A percentile compares a stretch with the other conserved stretches of the same genome.
Conservation (phyloP, 2,797 vertebrate genomes). For the Malacoctenus gilli region DNA sequence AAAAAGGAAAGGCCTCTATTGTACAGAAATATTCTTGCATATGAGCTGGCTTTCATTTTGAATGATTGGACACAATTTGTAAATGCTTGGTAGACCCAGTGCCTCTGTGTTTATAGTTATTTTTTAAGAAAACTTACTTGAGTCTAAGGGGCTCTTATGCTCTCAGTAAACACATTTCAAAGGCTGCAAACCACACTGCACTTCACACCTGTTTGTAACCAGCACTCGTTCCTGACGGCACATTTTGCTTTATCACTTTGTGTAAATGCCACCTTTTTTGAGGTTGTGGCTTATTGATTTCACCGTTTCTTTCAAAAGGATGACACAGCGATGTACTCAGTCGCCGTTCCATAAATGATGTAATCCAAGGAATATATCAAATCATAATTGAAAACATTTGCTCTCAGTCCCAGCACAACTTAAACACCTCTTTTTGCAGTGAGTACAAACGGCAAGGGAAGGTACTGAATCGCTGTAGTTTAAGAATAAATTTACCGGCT, state of each 20-base stretch:
- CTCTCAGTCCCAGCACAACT: not conserved
- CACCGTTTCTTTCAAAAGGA: not conserved
- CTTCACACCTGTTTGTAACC: not conserved
- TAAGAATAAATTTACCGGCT: not conserved
- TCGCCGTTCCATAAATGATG: too few species aligned
- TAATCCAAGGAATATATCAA: not conserved
- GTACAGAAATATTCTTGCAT: not conserved
- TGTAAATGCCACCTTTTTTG: not conserved
- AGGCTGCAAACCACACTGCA: not conserved
- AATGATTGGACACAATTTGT: not conserved
- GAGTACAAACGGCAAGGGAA: slow-evolving; percentile 1
- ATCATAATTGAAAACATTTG: slow-evolving; percentile 7
- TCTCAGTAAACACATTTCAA: not conserved
- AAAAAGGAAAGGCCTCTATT: not conserved
- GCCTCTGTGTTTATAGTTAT: not conserved
- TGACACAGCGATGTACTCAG: slow-evolving; percentile 8
- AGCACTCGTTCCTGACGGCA: not conserved
- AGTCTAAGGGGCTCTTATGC: slow-evolving; percentile 17
- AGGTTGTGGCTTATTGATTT: too few species aligned
- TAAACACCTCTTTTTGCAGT: not conserved
- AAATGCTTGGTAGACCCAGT: not conserved
- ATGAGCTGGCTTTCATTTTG: not conserved
- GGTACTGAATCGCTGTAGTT: not conserved
- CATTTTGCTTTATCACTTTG: slow-evolving; percentile 5
- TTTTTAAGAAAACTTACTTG: not conserved